A percentile compares a stretch with the other conserved stretches of the same genome.
These are phyloP conservation scores for Pogonomyrmex barbatus DNA, from an alignment of 1,140 invertebrate genomes.

Conservation along the genomic window DNA sequence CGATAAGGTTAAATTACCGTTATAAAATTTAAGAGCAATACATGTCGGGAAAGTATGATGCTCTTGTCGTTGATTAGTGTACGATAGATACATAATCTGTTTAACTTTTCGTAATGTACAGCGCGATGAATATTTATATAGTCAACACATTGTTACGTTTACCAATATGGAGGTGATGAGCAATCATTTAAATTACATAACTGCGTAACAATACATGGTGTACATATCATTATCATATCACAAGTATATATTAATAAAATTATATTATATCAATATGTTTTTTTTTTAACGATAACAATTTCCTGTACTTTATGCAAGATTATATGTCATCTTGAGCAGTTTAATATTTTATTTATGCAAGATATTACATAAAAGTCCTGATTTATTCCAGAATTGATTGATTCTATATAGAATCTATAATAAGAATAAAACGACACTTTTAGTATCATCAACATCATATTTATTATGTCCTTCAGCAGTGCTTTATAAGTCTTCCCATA, in stretches of 20 bases:
- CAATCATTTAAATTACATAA: slow-evolving; percentile 39
- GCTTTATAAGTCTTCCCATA: slow-evolving; percentile 69
- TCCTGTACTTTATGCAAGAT: background rate
- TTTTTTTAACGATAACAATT: background rate
- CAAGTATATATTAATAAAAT: slow-evolving; percentile 59
- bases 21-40: slow-evolving; percentile 18
- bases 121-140: slow-evolving; percentile 39
- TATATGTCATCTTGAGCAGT: background rate
- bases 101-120: slow-evolving; percentile 46
- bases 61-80: slow-evolving; percentile 22
- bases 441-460: slow-evolving; percentile 55
- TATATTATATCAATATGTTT: background rate
- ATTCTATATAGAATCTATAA: background rate
- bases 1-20: background rate
- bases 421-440: slow-evolving; percentile 33
- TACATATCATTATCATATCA: slow-evolving; percentile 59
- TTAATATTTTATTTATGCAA: background rate
- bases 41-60: background rate
- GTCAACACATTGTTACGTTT: background rate
- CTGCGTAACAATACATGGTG: slow-evolving; percentile 1
- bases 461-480: slow-evolving; percentile 56
- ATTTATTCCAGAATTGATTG: background rate
- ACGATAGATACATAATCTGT: slow-evolving; percentile 21
- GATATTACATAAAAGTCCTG: background rate
- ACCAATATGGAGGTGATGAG: slow-evolving; percentile 1